phyloP scores from a whole-genome alignment of 2,113 vertebrate genomes.

The Gymnarchus niloticus region DNA sequence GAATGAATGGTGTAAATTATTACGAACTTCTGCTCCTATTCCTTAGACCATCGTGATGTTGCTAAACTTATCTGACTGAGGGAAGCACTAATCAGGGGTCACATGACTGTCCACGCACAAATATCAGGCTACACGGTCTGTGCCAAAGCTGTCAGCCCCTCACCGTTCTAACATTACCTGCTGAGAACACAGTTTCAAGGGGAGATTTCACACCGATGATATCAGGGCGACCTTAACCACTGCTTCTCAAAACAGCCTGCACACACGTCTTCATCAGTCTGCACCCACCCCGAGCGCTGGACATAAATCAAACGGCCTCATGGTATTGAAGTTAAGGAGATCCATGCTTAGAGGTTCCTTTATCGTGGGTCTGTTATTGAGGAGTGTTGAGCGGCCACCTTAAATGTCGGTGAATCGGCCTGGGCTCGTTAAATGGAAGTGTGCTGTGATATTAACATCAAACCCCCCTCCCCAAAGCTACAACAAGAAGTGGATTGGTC shows the following conservation, averaged over 20 bases:
- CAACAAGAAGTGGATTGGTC: not conserved
- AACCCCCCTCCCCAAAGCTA: not conserved
- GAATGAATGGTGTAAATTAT: not conserved
- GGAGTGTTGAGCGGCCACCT: not conserved
- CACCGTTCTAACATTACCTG: not conserved
- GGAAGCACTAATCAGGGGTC: not conserved
- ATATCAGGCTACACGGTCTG: constrained; percentile 18
- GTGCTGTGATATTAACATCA: not conserved
- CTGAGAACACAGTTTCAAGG: constrained; percentile 17
- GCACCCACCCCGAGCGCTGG: not conserved
- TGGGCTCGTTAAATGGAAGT: constrained; percentile 16
- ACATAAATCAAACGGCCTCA: constrained; percentile 3
- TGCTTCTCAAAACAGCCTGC: not conserved
- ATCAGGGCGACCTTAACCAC: not conserved
- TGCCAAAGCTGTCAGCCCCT: constrained; percentile 20
- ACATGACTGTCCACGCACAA: constrained; percentile 8
- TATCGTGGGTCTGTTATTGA: not conserved
- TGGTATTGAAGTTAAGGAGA: constrained; percentile 22
- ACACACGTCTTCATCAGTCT: not conserved
- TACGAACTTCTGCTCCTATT: not conserved
- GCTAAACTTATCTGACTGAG: constrained; percentile 34
- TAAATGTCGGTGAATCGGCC: constrained; percentile 35
- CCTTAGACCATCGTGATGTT: constrained; percentile 12
- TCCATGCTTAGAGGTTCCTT: not conserved
- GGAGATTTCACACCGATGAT: constrained; percentile 6